Percentiles rank a stretch among this genome's conserved stretches.
Evolutionary conservation across 2,113 vertebrate species (phyloP).

Genomic region (Cynopterus brachyotis): DNA sequence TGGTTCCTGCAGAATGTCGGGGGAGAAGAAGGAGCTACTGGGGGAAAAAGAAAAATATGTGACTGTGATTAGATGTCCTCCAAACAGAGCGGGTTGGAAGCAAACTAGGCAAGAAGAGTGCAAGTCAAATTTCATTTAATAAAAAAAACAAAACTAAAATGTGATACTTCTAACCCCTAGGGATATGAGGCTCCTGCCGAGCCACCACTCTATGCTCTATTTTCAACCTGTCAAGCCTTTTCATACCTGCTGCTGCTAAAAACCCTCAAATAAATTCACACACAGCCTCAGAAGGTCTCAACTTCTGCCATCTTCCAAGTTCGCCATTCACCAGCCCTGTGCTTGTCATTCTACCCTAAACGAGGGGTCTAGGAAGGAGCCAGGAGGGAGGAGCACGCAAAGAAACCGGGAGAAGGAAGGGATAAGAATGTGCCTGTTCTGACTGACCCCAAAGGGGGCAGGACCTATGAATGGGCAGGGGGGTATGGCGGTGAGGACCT

Average conservation of each 20-base stretch:
- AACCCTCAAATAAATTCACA: background rate
- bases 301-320: background rate
- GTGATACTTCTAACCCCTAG: background rate
- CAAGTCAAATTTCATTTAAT: background rate
- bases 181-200: background rate
- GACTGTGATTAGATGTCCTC: background rate
- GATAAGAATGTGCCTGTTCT: rapidly evolving
- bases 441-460: background rate
- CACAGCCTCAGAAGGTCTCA: background rate
- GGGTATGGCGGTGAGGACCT: background rate
- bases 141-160: background rate
- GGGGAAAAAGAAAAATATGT: background rate
- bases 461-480: background rate
- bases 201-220: background rate
- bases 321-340: background rate
- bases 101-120: background rate
- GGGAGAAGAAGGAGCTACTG: background rate
- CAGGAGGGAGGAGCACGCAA: too few relatives aligned
- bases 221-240: background rate
- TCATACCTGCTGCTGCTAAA: background rate
- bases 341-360: rapidly evolving
- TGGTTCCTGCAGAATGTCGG: background rate
- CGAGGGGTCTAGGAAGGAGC: too few relatives aligned
- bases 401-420: background rate
- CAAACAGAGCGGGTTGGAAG: background rate